Evolutionary conservation across 2,888 invertebrate species (phyloP).

Genomic region (Drosophila subsilvestris): DNA sequence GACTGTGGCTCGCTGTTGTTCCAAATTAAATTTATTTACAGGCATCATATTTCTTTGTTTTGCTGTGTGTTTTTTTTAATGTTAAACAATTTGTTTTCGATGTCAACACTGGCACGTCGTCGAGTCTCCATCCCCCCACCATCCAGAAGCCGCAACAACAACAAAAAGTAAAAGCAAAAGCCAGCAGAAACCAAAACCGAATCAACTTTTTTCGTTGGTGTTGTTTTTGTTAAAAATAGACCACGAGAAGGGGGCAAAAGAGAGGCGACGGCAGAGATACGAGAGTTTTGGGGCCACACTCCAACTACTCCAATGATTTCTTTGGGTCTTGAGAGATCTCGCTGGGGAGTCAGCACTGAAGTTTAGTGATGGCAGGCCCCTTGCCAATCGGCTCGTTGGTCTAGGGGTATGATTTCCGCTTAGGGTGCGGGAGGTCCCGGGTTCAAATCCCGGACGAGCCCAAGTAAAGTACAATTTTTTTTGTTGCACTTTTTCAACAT

Average conservation of each 20-base stretch:
- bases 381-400: conserved; percentile 82
- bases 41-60: conserved; percentile 75
- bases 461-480: conserved; percentile 46
- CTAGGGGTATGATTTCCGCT: conserved; percentile 85
- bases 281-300: background rate
- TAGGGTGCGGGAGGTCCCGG: conserved; percentile 85
- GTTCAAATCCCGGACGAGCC: conserved; percentile 85
- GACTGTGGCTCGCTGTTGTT: conserved; percentile 7
- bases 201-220: conserved; percentile 43
- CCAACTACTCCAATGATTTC: conserved; percentile 5
- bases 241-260: conserved; percentile 2
- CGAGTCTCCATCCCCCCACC: background rate
- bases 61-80: conserved; percentile 57
- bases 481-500: background rate
- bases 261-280: background rate
- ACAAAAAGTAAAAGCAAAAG: conserved; percentile 29
- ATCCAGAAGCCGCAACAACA: conserved; percentile 37
- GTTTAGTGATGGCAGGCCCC: background rate
- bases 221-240: conserved; percentile 40
- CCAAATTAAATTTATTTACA: conserved; percentile 76
- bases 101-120: conserved; percentile 69
- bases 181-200: conserved; percentile 26
- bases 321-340: conserved; percentile 16
- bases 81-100: conserved; percentile 77
- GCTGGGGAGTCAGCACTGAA: conserved; percentile 5